Base-by-base conservation (phyloP, 1,140 invertebrate genomes). In the Nasonia vitripennis region DNA sequence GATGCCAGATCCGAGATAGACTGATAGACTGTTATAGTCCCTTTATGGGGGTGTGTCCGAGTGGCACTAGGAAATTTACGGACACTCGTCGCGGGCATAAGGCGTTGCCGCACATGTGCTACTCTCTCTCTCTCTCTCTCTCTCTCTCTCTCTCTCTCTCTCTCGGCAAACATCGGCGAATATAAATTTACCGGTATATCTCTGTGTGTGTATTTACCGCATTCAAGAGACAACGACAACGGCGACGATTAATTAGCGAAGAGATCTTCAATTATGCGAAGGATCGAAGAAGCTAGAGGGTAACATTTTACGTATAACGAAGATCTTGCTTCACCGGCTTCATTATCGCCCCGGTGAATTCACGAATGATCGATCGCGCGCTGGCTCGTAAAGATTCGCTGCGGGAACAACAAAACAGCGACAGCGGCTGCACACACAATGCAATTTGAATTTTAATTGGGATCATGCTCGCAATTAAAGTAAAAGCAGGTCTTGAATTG, bases 401-500 rank as follows among this genome's bases (percentile, higher is more conserved):
- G 27, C 27, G 27, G 14, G 27, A 37, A 37, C 3, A 51, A 78
- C 20, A 78, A 51, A 51, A 78, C n/a, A 78, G 20, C 7, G 45
- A 37, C 34, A 6, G 6, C 3, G 55, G 17, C 20, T 62, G 55
- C 6, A 62, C 3, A 62, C 20, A 62, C 55, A 51, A 51, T 78
- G 45, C 23, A 51, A 51, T 78, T 79, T 17, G 51, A 37, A 62
- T 37, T 79, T 31, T 79, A 79, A 79, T 79, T 79, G 78, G 78
- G 12, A 55, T 37, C 78, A 68, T 79, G 78, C 37, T 23, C 14
- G 20, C 79, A 81, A 70, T 68, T 81, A 41, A 81, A 70, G 79
- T 81, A 81, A 70, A 81, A 81, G 67, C 34, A 70, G 20, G 79
- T 71, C 79, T 81, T 34, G 37, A 81, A 81, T 81, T 81, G 62